phyloP scores from a whole-genome alignment of 2,113 vertebrate genomes.

The Labeo catla region DNA sequence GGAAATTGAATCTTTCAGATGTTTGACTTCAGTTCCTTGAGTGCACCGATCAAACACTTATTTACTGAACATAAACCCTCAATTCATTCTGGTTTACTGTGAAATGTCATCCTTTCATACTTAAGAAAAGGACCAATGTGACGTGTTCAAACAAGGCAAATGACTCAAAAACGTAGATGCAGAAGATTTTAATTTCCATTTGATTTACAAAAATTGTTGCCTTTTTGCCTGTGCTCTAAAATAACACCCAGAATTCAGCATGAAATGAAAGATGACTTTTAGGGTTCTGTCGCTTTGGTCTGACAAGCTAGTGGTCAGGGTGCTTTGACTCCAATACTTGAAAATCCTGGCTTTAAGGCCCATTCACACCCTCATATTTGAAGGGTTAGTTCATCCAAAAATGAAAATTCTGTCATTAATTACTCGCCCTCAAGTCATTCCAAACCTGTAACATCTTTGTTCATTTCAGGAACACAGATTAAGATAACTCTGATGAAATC shows the following conservation, averaged over 20 bases:
- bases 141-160: neutral
- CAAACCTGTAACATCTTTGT: too few relatives aligned
- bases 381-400: too few relatives aligned
- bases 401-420: too few relatives aligned
- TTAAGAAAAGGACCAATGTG: neutral
- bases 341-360: too few relatives aligned
- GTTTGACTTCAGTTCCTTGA: neutral
- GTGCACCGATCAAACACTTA: constrained; percentile 1
- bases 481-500: too few relatives aligned
- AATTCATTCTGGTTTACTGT: neutral
- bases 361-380: too few relatives aligned
- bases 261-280: neutral
- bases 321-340: too few relatives aligned
- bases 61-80: neutral
- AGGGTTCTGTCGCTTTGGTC: too few relatives aligned
- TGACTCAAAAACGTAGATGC: neutral
- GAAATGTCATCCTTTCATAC: constrained; percentile 20
- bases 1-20: neutral
- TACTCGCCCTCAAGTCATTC: too few relatives aligned
- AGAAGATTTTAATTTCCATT: neutral
- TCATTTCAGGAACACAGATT: too few relatives aligned
- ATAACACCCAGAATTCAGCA: neutral
- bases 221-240: neutral
- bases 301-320: too few relatives aligned
- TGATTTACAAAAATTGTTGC: neutral